These are phyloP conservation scores for Alentia gelatinosa DNA, from an alignment of 2,888 invertebrate species.

Conservation along the genomic window DNA sequence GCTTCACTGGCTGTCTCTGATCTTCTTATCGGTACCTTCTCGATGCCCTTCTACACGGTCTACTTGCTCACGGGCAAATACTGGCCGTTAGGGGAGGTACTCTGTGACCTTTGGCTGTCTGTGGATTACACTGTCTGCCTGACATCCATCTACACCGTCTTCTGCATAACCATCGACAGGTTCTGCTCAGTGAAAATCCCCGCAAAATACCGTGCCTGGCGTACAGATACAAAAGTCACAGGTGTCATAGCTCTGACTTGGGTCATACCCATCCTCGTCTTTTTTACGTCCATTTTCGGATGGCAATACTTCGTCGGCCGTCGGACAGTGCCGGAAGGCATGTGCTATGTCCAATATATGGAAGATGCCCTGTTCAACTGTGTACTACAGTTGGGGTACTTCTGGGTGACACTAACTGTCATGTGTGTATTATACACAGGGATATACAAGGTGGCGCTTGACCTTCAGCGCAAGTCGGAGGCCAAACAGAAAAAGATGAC, in stretches of 20 bases:
- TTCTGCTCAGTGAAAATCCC: conserved; percentile 99
- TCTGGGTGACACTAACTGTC: conserved; percentile 97
- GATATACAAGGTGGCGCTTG: conserved; percentile 97
- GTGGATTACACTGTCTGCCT: conserved; percentile 99
- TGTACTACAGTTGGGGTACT: conserved; percentile 96
- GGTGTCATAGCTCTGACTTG: conserved; percentile 97
- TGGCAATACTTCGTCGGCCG: conserved; percentile 99
- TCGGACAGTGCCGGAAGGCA: conserved; percentile 91
- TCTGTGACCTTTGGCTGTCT: conserved; percentile 98
- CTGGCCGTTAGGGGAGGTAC: conserved; percentile 96
- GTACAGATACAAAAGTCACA: conserved; percentile 89
- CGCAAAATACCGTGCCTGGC: conserved; percentile 97
- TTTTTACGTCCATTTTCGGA: conserved; percentile 98
- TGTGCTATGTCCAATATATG: conserved; percentile 97
- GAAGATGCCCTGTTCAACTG: conserved; percentile 99
- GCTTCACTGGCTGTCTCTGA: conserved; percentile 98
- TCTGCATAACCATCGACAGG: conserved; percentile 98
- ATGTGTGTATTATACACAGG: conserved; percentile 97
- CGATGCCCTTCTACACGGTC: conserved; percentile 99
- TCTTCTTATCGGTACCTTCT: conserved; percentile 97
- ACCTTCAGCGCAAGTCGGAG: conserved; percentile 98
- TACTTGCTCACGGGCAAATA: conserved; percentile 95
- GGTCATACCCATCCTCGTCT: conserved; percentile 96
- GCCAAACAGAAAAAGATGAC: conserved; percentile 92
- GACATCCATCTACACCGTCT: conserved; percentile 96